Evolutionary conservation across 2,888 invertebrate genomes (phyloP).

Genomic region (Macrophya alboannulata): DNA sequence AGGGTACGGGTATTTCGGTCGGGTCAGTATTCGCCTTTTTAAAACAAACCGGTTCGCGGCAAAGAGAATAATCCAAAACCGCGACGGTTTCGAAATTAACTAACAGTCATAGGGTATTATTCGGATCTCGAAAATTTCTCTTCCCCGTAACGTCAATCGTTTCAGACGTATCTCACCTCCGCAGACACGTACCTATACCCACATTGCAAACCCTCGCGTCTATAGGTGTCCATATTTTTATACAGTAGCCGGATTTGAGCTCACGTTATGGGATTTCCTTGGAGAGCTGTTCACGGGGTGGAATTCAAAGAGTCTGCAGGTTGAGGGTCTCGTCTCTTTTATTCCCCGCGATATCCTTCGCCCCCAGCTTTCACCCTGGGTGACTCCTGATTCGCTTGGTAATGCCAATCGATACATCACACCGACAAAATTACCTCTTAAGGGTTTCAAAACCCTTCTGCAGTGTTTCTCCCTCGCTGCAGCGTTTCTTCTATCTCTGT

Average conservation of each 20-base stretch:
- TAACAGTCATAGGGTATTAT: not conserved
- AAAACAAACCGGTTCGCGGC: conserved; percentile 22
- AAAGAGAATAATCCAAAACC: not conserved
- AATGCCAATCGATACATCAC: conserved; percentile 69
- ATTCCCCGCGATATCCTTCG: conserved; percentile 37
- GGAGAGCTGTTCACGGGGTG: conserved; percentile 36
- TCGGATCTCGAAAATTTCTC: not conserved
- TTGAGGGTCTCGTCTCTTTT: conserved; percentile 42
- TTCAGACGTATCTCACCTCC: not conserved
- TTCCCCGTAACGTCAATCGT: not conserved
- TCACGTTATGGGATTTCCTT: conserved; percentile 39
- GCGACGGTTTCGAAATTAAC: conserved; percentile 21
- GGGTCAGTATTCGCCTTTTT: conserved; percentile 20
- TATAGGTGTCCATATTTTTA: not conserved
- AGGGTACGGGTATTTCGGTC: not conserved
- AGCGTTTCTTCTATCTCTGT: not conserved
- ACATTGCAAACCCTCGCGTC: not conserved
- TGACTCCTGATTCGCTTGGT: conserved; percentile 69
- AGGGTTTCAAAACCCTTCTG: conserved; percentile 35
- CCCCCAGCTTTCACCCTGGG: conserved; percentile 18
- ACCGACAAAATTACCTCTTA: conserved; percentile 54
- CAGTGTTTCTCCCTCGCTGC: not conserved
- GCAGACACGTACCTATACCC: not conserved
- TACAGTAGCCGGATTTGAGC: not conserved
- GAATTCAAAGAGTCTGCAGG: conserved; percentile 42